Evolutionary conservation across 2,888 invertebrate genomes (phyloP), one percentile per base, ranked within the genome.

Genomic region (Caenorhabditis afra): DNA sequence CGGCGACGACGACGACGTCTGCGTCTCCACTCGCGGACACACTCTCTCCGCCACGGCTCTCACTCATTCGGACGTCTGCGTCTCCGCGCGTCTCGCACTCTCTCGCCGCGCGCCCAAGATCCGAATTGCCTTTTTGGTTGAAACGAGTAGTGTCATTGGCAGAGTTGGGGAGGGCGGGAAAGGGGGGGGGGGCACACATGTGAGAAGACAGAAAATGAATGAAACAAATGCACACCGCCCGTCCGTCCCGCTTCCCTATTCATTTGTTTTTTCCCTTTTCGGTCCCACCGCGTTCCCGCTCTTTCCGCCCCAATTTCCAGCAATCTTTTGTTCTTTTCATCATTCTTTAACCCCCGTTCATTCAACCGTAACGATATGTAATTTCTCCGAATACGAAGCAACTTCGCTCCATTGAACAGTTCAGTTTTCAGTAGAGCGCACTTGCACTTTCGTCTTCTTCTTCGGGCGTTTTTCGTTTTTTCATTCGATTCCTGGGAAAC

Each of bases 131-230:
- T 74, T 66, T 74, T 74, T 66, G 65, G 74, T 66, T 52, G 52
- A 57, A 37, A 61, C 29, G 71, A 73, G 73, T 64, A 73, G 73
- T 73, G 73, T 73, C 73, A 73, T 73, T 73, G 73, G 73, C 73
- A 73, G 55, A 41, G 16, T 29, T 53, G 52, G n/a, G 52, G 23
- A n/a, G n/a, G n/a, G n/a, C n/a, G n/a, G n/a, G n/a, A n/a, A n/a
- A n/a, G n/a, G n/a, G n/a, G n/a, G n/a, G n/a, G n/a, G n/a, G n/a
- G 66, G 29, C 55, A 53, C 65, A 55, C 64, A 65, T 65, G 58
- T 73, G 64, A n/a, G n/a, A n/a, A n/a, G n/a, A 73, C 65, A 39
- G 55, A 62, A 61, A 65, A 65, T 29, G 29, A 29, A 29, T 29
- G 57, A 59, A 73, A 64, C 58, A 58, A 65, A 61, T 64, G 64